Conservation (phyloP, 2,113 vertebrate genomes). For the Apodemus speciosus region DNA sequence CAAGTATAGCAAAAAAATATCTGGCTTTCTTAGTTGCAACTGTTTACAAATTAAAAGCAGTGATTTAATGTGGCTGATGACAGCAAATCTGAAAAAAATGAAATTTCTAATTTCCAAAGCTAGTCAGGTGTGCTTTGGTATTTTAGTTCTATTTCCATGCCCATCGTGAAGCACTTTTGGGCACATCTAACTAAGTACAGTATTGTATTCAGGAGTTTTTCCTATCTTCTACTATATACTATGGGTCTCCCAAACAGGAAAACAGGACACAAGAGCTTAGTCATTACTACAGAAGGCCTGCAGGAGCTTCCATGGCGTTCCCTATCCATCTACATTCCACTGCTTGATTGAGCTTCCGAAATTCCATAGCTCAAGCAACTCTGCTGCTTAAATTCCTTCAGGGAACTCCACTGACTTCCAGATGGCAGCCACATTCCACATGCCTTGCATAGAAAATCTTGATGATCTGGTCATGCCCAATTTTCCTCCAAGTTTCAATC, state of each 20-base stretch:
- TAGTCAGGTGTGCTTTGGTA: background rate
- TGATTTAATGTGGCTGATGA: background rate
- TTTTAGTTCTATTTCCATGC: background rate
- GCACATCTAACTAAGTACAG: background rate
- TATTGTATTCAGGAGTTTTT: background rate
- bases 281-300: background rate
- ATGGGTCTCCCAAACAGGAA: background rate
- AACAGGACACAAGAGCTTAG: background rate
- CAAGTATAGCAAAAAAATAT: background rate
- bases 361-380: background rate
- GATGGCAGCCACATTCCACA: background rate
- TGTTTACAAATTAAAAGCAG: slow-evolving; percentile 19
- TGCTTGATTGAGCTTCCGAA: background rate
- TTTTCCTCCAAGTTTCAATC: no score
- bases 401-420: background rate
- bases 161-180: background rate
- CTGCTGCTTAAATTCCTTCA: background rate
- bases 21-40: background rate
- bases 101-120: slow-evolving; percentile 1
- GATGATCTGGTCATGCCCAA: background rate
- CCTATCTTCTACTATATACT: background rate
- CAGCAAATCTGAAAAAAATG: background rate
- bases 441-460: background rate
- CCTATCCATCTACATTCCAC: background rate
- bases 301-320: background rate